Conservation (phyloP, 2,888 invertebrate species). For the Leptopilina syphax region DNA sequence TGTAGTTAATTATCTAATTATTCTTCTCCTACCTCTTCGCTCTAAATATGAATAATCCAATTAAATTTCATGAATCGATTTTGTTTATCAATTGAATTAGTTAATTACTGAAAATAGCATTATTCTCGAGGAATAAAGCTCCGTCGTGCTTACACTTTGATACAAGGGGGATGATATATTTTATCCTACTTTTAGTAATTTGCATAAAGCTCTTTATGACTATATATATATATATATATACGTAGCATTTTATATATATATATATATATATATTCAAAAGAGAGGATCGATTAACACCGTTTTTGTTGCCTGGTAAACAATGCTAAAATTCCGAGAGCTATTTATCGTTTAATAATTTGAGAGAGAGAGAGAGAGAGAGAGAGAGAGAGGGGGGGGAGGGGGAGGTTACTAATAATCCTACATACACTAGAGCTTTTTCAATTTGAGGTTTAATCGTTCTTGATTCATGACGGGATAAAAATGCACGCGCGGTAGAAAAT, state of each 20-base stretch:
- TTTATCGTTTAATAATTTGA: slow-evolving; percentile 19
- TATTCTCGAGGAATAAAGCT: slow-evolving; percentile 18
- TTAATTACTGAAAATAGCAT: slow-evolving; percentile 8
- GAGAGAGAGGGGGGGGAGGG: neutral
- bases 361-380: neutral
- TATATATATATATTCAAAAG: neutral
- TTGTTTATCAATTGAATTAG: neutral
- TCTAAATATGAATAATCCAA: neutral
- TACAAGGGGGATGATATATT: slow-evolving; percentile 4
- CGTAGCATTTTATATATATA: too few species aligned
- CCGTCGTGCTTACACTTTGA: neutral
- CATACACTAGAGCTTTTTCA: neutral
- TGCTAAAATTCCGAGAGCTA: neutral
- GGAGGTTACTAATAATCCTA: neutral
- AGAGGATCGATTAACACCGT: neutral
- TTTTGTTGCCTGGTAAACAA: slow-evolving; percentile 11
- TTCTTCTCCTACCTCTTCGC: neutral
- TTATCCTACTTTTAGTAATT: slow-evolving; percentile 19
- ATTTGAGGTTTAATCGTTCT: neutral
- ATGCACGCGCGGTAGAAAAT: neutral
- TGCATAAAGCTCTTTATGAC: neutral
- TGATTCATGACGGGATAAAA: neutral
- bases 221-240: too few species aligned
- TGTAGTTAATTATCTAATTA: too few species aligned
- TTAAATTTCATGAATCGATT: neutral